phyloP scores from a whole-genome alignment of 1,140 invertebrate species.

The Drosophila nigrodunni region DNA sequence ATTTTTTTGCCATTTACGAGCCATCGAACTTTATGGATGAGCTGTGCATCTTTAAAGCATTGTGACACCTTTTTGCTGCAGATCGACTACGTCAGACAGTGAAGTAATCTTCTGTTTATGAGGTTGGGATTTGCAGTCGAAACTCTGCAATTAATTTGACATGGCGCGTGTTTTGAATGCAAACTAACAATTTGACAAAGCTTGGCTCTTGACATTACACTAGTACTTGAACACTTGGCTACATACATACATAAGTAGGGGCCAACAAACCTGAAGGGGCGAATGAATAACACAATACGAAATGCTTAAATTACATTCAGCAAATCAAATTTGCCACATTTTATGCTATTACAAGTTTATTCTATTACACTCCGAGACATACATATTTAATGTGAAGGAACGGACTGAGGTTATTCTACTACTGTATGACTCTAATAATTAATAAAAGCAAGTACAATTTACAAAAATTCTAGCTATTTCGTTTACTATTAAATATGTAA shows the following conservation, averaged over 20 bases:
- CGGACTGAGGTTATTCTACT: background rate
- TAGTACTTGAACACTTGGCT: background rate
- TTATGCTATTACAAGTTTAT: constrained; percentile 5
- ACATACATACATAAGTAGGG: constrained; percentile 18
- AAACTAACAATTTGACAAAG: constrained; percentile 53
- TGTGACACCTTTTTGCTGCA: constrained; percentile 38
- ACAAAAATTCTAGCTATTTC: too few relatives aligned
- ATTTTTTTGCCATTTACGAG: constrained; percentile 38
- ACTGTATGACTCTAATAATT: background rate
- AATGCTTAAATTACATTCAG: constrained; percentile 12
- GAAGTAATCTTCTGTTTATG: constrained; percentile 75
- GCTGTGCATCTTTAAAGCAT: constrained; percentile 41
- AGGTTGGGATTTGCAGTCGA: constrained; percentile 69
- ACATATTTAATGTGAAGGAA: background rate
- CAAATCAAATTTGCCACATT: constrained; percentile 35
- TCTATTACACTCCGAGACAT: background rate
- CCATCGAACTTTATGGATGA: constrained; percentile 52
- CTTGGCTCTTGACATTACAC: constrained; percentile 42
- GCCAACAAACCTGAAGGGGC: constrained; percentile 15
- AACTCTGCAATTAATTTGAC: constrained; percentile 76
- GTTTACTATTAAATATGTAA: too few relatives aligned
- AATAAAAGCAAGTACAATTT: too few relatives aligned
- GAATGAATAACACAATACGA: background rate
- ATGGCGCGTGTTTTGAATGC: constrained; percentile 65
- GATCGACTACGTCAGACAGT: constrained; percentile 25